phyloP scores from a whole-genome alignment of 2,113 vertebrate genomes.

The Ageneiosus marmoratus region DNA sequence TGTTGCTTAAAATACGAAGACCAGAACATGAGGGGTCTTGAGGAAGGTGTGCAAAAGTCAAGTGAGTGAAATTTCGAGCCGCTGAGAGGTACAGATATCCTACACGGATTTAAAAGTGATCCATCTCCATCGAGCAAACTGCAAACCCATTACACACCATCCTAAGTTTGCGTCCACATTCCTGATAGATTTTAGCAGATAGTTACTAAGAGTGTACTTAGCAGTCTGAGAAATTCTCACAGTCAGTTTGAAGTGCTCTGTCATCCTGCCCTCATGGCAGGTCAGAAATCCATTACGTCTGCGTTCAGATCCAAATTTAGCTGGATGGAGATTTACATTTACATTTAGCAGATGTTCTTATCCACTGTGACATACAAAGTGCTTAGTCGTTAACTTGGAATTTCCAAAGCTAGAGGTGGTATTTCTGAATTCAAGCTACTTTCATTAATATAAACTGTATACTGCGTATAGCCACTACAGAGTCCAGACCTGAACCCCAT shows the following conservation, averaged over 20 bases:
- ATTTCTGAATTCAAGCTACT: no score
- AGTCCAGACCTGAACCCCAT: no score
- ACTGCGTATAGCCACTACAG: no score
- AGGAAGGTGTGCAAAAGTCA: background rate
- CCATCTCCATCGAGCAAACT: constrained; percentile 21
- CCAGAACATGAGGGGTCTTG: background rate
- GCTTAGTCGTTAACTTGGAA: no score
- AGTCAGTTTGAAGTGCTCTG: constrained; percentile 48
- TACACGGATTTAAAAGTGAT: constrained; percentile 19
- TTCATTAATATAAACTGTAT: no score
- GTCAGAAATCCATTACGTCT: constrained; percentile 11
- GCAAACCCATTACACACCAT: constrained; percentile 16
- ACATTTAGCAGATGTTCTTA: no score
- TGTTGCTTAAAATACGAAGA: background rate
- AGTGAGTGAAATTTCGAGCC: background rate
- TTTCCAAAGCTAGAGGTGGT: no score
- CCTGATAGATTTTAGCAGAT: constrained; percentile 76
- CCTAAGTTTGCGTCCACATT: constrained; percentile 64
- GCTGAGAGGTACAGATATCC: constrained; percentile 20
- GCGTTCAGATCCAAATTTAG: constrained; percentile 10
- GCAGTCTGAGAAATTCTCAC: constrained; percentile 73
- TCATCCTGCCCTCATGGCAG: constrained; percentile 14
- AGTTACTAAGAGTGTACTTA: constrained; percentile 71
- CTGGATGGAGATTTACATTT: background rate
- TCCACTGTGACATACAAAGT: no score